Conservation (phyloP, 2,113 vertebrate genomes). For the Labeo rohita region DNA sequence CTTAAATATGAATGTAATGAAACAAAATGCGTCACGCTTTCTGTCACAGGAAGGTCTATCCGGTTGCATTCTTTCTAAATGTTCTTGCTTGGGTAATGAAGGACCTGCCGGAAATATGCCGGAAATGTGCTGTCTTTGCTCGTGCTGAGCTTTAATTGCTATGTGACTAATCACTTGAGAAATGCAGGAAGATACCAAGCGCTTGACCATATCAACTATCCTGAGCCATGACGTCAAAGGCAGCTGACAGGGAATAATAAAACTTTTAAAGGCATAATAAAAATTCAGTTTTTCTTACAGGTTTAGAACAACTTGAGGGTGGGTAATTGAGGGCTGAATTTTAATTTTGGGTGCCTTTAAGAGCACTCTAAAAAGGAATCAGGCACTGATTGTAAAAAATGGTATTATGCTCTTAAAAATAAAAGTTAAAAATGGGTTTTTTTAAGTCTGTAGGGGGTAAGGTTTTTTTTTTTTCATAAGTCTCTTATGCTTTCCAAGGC, state of each 20-base stretch:
- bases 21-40: not conserved
- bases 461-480: too few species aligned
- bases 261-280: not conserved
- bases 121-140: not conserved
- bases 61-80: not conserved
- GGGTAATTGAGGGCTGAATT: too few species aligned
- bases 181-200: not conserved
- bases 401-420: too few species aligned
- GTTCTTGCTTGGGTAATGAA: not conserved
- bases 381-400: too few species aligned
- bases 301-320: too few species aligned
- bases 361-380: too few species aligned
- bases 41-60: not conserved
- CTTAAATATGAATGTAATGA: not conserved
- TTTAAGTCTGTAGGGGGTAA: too few species aligned
- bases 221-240: not conserved
- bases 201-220: not conserved
- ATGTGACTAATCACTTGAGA: not conserved
- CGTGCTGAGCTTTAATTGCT: not conserved
- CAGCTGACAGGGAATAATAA: not conserved
- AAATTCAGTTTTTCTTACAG: too few species aligned
- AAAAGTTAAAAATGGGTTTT: too few species aligned
- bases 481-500: not conserved
- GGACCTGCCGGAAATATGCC: not conserved
- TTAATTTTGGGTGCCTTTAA: too few species aligned